Percentiles rank a stretch among this genome's conserved stretches.
These are phyloP conservation scores for Agonopterix arenella DNA, from an alignment of 2,888 invertebrate species.

Conservation along the genomic window DNA sequence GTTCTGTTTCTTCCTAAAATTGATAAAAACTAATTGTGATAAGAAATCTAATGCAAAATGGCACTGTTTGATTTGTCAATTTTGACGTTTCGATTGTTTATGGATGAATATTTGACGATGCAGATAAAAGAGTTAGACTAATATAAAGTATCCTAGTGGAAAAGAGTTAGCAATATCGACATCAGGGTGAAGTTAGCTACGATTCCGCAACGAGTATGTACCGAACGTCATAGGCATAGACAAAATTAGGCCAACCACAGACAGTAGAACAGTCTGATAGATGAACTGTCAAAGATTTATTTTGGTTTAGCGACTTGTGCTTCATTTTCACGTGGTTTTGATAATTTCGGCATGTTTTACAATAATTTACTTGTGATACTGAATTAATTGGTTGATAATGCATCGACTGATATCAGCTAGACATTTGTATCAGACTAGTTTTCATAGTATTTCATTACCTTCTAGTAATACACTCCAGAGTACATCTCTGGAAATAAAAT, in stretches of 20 bases:
- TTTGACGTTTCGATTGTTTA: too few relatives aligned
- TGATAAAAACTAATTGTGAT: background rate
- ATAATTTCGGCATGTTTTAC: constrained; percentile 41
- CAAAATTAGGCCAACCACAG: background rate
- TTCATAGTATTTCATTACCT: constrained; percentile 42
- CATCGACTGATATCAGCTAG: constrained; percentile 60
- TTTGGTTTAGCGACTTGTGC: constrained; percentile 30
- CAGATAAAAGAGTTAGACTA: background rate
- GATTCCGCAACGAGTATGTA: background rate
- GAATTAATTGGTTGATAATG: constrained; percentile 43
- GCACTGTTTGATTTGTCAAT: too few relatives aligned
- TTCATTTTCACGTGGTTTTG: constrained; percentile 56
- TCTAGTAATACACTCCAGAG: constrained; percentile 33
- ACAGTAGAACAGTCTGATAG: background rate
- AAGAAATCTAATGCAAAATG: background rate
- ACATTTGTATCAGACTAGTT: constrained; percentile 56
- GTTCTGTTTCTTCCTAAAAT: too few relatives aligned
- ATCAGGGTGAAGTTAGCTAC: background rate
- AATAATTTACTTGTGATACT: constrained; percentile 23
- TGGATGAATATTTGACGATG: background rate
- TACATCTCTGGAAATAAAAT: constrained; percentile 50
- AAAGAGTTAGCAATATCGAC: constrained; percentile 1
- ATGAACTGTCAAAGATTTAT: constrained; percentile 18
- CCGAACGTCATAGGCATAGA: background rate
- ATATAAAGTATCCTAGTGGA: background rate